Evolutionary conservation across 2,113 vertebrate genomes (phyloP).

Genomic region (Microcebus lehilahytsara): DNA sequence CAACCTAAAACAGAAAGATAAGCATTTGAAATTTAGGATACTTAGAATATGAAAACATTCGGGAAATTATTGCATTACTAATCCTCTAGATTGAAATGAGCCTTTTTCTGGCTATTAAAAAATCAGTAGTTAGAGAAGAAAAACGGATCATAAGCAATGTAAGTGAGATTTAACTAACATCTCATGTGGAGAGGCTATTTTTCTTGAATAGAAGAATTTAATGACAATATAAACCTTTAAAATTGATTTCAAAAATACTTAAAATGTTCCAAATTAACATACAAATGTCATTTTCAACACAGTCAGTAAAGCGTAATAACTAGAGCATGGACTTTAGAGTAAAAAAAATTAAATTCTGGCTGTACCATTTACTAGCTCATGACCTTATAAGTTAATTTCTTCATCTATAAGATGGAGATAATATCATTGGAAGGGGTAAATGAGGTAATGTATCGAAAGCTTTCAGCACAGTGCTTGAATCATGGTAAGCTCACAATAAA

Average conservation of each 20-base stretch:
- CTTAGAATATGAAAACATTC: conserved; percentile 27
- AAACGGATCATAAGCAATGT: background rate
- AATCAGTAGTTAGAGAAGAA: background rate
- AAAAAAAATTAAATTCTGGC: conserved; percentile 41
- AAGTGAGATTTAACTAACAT: conserved; percentile 18
- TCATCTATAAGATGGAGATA: conserved; percentile 38
- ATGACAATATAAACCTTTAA: conserved; percentile 23
- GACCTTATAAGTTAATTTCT: background rate
- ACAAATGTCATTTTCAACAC: conserved; percentile 6
- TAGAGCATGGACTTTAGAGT: background rate
- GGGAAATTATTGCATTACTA: background rate
- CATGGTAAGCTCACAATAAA: background rate
- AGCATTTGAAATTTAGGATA: conserved; percentile 46
- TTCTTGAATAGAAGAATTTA: conserved; percentile 25
- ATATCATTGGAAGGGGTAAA: background rate
- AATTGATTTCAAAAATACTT: conserved; percentile 31
- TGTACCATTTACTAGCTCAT: background rate
- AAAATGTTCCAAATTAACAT: conserved; percentile 33
- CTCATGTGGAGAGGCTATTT: background rate
- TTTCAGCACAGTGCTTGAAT: background rate
- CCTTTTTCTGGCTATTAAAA: conserved; percentile 2
- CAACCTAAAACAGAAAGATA: conserved; percentile 27
- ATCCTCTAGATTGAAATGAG: background rate
- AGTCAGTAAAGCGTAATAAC: background rate
- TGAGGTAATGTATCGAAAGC: background rate